phyloP scores from a whole-genome alignment of 2,113 vertebrate genomes.

The Meriones unguiculatus region DNA sequence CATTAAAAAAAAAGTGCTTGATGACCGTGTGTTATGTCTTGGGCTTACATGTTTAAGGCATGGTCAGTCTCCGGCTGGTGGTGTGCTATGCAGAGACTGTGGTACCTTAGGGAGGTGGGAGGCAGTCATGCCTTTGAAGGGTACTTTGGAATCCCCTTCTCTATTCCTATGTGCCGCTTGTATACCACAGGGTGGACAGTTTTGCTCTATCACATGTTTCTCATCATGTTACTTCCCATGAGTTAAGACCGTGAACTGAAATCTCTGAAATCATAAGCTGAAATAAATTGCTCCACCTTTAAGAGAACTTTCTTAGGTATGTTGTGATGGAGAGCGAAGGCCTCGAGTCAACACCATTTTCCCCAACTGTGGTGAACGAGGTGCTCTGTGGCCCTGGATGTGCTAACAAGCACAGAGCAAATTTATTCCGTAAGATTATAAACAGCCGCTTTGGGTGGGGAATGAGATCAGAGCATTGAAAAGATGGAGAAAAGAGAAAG shows the following conservation, averaged over 20 bases:
- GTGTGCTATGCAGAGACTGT: not conserved
- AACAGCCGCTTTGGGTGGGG: not conserved
- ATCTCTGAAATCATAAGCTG: not conserved
- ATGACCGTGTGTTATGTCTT: not conserved
- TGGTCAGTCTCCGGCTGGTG: not conserved
- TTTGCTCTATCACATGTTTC: not conserved
- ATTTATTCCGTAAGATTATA: conserved; percentile 45
- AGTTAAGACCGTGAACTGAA: not conserved
- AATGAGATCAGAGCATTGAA: not conserved
- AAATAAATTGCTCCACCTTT: not conserved
- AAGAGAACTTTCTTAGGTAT: not conserved
- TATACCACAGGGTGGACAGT: not conserved
- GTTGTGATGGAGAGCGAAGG: not conserved
- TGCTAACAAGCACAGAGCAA: not conserved
- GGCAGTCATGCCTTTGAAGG: not conserved
- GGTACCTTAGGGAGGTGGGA: not conserved
- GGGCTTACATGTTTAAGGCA: not conserved
- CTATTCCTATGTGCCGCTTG: not conserved
- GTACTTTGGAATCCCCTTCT: not conserved
- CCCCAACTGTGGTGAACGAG: not conserved
- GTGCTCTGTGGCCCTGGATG: not conserved
- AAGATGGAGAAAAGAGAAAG: not conserved
- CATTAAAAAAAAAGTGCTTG: not conserved
- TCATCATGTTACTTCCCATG: too few relatives aligned
- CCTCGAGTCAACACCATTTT: not conserved